Percentiles rank a stretch among this genome's conserved stretches.
Conservation (phyloP, 2,888 invertebrate genomes). For the Dicyrtomina minuta region DNA sequence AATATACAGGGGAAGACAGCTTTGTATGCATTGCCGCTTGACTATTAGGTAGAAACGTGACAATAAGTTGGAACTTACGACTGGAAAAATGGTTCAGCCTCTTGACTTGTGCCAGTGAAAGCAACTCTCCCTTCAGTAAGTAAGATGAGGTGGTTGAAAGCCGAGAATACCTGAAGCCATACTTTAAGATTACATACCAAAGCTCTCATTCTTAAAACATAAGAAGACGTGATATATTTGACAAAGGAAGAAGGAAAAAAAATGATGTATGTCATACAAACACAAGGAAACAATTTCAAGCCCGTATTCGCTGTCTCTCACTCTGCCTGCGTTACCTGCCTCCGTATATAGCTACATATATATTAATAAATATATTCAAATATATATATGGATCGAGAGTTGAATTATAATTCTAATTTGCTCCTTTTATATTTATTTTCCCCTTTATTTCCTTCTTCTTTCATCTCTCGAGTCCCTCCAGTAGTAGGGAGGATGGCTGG, state of each 20-base stretch:
- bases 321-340: background rate
- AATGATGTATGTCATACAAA: background rate
- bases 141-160: slow-evolving; percentile 84
- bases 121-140: slow-evolving; percentile 90
- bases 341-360: background rate
- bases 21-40: too few species aligned
- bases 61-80: slow-evolving; percentile 63
- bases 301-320: background rate
- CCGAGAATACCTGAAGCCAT: slow-evolving; percentile 82
- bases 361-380: background rate
- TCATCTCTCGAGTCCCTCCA: too few species aligned
- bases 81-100: slow-evolving; percentile 77
- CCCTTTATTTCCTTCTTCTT: too few species aligned
- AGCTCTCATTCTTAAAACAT: background rate
- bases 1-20: too few species aligned
- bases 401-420: too few species aligned
- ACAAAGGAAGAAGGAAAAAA: background rate
- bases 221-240: background rate
- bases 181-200: slow-evolving; percentile 6
- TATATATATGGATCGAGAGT: too few species aligned
- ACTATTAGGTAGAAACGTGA: too few species aligned
- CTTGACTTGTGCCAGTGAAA: slow-evolving; percentile 76
- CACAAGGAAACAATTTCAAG: background rate
- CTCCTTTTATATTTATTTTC: too few species aligned
- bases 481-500: too few species aligned